Evolutionary conservation across 2,797 vertebrate genomes (phyloP), one percentile per base, ranked within the genome.

Genomic region (Australoheros facetus): DNA sequence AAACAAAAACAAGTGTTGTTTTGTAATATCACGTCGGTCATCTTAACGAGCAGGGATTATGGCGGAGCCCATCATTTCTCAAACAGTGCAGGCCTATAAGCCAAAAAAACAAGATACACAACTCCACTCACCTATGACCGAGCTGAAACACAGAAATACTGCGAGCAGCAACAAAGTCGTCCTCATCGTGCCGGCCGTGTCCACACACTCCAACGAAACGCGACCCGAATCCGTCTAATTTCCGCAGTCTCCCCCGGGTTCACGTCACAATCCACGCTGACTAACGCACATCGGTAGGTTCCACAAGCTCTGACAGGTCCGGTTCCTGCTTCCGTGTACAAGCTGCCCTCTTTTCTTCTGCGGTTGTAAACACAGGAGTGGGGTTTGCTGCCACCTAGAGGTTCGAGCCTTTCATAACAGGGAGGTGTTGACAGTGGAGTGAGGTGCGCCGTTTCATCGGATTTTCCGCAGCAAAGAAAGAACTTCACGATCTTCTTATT

Each of bases 281-380:
- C 85, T 77, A 58, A 81, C 0, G 1, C 8, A 14, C 0, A 0
- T 1, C 4, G 77, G 82, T 79, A 83, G 82, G 16, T 78, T 69
- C 62, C n/a, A 69, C 34, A 7, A 48, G 54, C 0, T 77, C 78
- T 42, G 62, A 19, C 7, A 66, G 16, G 5, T 28, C 69, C 4
- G 1, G 26, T 51, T 74, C 37, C 58, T 76, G 74, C 78, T 92
- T 93, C 90, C 89, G 91, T 48, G 84, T 90, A 77, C 66, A 48
- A 72, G 37, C 3, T 3, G 30, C 1, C 3, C 4, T 51, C 21
- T 88, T 84, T 90, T 93, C 74, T 88, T 88, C 88, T 79, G 30
- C 45, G 0, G 12, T 1, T 2, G 0, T 2, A 32, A 37, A 28
- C 5, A 21, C 26, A 2, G 7, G 1, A 6, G 8, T 1, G 12